Evolutionary conservation across 2,888 invertebrate species (phyloP), one percentile per base, ranked within the genome.

Genomic region (Nomada fucata): DNA sequence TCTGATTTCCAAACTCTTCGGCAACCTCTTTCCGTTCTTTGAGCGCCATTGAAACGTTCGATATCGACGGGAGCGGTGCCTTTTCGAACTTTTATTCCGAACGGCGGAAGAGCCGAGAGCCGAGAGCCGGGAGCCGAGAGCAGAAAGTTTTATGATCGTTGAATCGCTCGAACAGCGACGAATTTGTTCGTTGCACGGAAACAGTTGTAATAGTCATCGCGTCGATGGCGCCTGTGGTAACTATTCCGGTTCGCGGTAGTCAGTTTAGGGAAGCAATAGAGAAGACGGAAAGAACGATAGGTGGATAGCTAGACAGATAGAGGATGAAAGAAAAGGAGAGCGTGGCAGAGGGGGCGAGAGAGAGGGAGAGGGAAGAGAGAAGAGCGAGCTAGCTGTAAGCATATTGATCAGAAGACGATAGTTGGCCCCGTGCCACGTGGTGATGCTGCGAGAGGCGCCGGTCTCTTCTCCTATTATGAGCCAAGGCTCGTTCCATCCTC

Each of bases 351-450:
- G 79, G 83, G 79, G 82, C 79, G 53, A 53, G 53, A 53, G 53
- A n/a, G 18, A 53, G 53, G 20, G 20, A 15, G 53, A 20, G 53
- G 1, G 23, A 23, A 1, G 23, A 23, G 23, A 23, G 23, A 23
- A 23, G 23, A 57, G 81, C 75, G 76, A 85, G 86, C 80, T 90
- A 90, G 92, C 92, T 91, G 91, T 92, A 93, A 93, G 93, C 93
- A 93, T 93, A 93, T 93, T 93, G 93, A 93, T 93, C 93, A 93
- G 93, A 91, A 93, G 93, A 92, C 92, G 91, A 93, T 93, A 93
- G 93, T 93, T 93, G 93, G 93, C 93, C 92, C 91, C 90, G 93
- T 93, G 93, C 93, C 93, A 93, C 93, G 92, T 93, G 93, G 93
- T 92, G 93, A 93, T 93, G 92, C 93, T 93, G 91, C 88, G 90